These are phyloP conservation scores for Drosophila aldrichi DNA, from an alignment of 2,888 invertebrate species.

Conservation along the genomic window DNA sequence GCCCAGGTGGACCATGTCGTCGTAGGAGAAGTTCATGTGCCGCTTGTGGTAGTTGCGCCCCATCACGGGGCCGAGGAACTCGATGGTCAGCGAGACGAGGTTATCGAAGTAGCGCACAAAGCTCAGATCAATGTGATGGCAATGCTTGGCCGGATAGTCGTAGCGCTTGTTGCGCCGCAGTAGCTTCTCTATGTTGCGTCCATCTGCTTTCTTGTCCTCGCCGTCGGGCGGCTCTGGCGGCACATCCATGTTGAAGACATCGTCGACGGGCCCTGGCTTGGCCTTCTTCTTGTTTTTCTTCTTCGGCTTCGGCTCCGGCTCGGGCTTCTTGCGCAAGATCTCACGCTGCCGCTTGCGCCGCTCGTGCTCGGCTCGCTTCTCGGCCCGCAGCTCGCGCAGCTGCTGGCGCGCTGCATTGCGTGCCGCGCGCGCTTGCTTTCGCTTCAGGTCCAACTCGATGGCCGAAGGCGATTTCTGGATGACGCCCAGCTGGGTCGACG, in stretches of 20 bases:
- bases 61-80: slow-evolving; percentile 77
- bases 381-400: slow-evolving; percentile 41
- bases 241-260: slow-evolving; percentile 61
- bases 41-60: slow-evolving; percentile 68
- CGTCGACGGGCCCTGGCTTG: slow-evolving; percentile 11
- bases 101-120: slow-evolving; percentile 71
- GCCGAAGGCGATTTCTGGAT: background rate
- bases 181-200: slow-evolving; percentile 60
- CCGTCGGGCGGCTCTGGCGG: slow-evolving; percentile 59
- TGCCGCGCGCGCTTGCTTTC: slow-evolving; percentile 24
- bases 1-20: slow-evolving; percentile 72
- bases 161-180: slow-evolving; percentile 45
- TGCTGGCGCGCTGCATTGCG: slow-evolving; percentile 55
- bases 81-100: slow-evolving; percentile 67
- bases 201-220: slow-evolving; percentile 53
- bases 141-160: slow-evolving; percentile 74
- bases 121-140: slow-evolving; percentile 79
- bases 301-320: background rate
- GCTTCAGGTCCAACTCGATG: background rate
- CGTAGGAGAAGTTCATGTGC: slow-evolving; percentile 76
- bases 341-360: slow-evolving; percentile 31
- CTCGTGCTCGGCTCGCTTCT: slow-evolving; percentile 30
- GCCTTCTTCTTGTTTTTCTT: slow-evolving; percentile 24
- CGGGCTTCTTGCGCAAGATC: background rate
- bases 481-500: fast-evolving